Percentiles rank a stretch among this genome's conserved stretches.
Evolutionary conservation across 2,797 vertebrate genomes (phyloP).

Genomic region (Heteromormyrus szaboi): DNA sequence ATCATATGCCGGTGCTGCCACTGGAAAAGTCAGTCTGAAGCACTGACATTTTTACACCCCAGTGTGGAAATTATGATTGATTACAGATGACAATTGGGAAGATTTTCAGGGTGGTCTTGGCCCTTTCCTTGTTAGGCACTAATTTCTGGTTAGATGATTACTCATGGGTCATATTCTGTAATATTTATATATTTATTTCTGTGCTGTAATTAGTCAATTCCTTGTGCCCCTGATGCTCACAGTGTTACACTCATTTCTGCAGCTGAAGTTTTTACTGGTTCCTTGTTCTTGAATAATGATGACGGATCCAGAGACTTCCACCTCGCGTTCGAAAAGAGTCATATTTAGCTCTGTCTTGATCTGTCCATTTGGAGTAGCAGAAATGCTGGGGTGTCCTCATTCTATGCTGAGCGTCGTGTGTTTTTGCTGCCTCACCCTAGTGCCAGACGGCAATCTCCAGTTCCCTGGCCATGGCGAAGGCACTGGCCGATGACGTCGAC

Average conservation of each 20-base stretch:
- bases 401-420: background rate
- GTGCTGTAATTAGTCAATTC: background rate
- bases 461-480: conserved; percentile 66
- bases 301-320: background rate
- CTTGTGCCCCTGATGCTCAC: background rate
- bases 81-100: background rate
- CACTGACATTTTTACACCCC: background rate
- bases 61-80: background rate
- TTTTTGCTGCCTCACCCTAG: conserved; percentile 47
- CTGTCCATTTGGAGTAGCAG: background rate
- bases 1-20: background rate
- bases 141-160: background rate
- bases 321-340: background rate
- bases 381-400: background rate
- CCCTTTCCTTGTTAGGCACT: background rate
- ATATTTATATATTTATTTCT: background rate
- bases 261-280: background rate
- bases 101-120: background rate
- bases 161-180: background rate
- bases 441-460: conserved; percentile 76
- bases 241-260: background rate
- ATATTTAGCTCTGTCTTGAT: background rate
- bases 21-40: background rate
- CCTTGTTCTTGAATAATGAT: background rate
- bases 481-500: conserved; percentile 83